Conservation (phyloP, 2,797 vertebrate genomes). For the Syngnathus acus region DNA sequence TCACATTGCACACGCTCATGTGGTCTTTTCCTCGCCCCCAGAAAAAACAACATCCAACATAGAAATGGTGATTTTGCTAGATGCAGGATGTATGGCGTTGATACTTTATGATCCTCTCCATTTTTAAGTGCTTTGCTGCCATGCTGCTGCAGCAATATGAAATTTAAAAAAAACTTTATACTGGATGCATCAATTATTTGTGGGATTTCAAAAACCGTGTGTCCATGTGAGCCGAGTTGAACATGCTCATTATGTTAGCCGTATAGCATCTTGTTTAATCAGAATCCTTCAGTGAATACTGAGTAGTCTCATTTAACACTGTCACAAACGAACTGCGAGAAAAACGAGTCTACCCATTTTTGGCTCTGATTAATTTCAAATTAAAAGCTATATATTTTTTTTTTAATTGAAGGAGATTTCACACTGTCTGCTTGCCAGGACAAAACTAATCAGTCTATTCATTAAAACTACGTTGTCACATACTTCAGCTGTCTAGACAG, state of each 20-base stretch:
- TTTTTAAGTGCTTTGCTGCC: too few species aligned
- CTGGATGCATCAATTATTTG: too few species aligned
- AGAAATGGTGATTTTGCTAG: neutral
- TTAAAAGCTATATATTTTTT: constrained; percentile 3
- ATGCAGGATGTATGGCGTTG: too few species aligned
- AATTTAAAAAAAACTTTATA: too few species aligned
- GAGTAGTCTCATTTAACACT: constrained; percentile 3
- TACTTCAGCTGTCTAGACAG: constrained; percentile 27
- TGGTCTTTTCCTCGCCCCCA: neutral
- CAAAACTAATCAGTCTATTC: constrained; percentile 26
- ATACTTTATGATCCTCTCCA: too few species aligned
- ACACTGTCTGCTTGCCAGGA: neutral
- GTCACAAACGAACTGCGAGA: neutral
- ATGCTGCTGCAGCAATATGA: too few species aligned
- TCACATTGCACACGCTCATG: neutral
- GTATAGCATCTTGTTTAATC: neutral
- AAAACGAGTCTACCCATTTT: neutral
- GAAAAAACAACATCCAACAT: neutral
- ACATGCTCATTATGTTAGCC: constrained; percentile 2
- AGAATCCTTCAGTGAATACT: neutral
- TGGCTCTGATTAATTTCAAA: constrained; percentile 4
- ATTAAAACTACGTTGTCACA: constrained; percentile 21
- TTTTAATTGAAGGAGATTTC: constrained; percentile 5
- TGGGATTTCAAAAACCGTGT: neutral
- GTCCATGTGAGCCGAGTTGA: constrained; percentile 24